Percentiles rank a stretch among this genome's conserved stretches.
Conservation (phyloP, 2,113 vertebrate genomes). For the Epinephelus cyanopodus region DNA sequence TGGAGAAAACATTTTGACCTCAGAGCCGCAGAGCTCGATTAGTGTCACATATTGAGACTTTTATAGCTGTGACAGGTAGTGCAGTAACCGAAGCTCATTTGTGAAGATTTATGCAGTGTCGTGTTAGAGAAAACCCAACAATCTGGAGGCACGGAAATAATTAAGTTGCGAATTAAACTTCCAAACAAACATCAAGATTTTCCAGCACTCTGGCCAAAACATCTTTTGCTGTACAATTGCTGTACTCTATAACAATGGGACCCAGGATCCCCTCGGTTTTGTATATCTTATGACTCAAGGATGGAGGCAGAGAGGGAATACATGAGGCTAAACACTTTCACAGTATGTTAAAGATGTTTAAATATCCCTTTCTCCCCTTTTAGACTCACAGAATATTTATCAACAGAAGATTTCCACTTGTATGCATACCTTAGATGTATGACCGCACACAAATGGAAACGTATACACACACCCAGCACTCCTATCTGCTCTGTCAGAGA, state of each 20-base stretch:
- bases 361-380: slow-evolving; percentile 8
- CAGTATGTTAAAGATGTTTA: slow-evolving; percentile 34
- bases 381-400: slow-evolving; percentile 9
- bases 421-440: slow-evolving; percentile 23
- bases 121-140: slow-evolving; percentile 48
- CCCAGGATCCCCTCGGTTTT: slow-evolving; percentile 44
- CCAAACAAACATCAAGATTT: slow-evolving; percentile 75
- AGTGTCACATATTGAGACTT: slow-evolving; percentile 16
- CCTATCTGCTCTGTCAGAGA: slow-evolving; percentile 37
- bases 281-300: slow-evolving; percentile 56
- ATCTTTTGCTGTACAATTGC: slow-evolving; percentile 60
- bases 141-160: slow-evolving; percentile 64
- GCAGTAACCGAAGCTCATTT: slow-evolving; percentile 26
- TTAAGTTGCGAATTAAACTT: slow-evolving; percentile 64
- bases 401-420: slow-evolving; percentile 8
- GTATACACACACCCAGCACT: not conserved
- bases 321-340: slow-evolving; percentile 38
- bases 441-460: slow-evolving; percentile 22
- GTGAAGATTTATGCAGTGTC: slow-evolving; percentile 36
- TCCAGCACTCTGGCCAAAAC: slow-evolving; percentile 67
- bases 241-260: slow-evolving; percentile 57
- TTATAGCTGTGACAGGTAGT: slow-evolving; percentile 28
- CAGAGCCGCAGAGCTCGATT: slow-evolving; percentile 13
- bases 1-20: slow-evolving; percentile 19
- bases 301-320: slow-evolving; percentile 17